phyloP scores from a whole-genome alignment of 2,888 invertebrate genomes.

The Pollenia angustigena region DNA sequence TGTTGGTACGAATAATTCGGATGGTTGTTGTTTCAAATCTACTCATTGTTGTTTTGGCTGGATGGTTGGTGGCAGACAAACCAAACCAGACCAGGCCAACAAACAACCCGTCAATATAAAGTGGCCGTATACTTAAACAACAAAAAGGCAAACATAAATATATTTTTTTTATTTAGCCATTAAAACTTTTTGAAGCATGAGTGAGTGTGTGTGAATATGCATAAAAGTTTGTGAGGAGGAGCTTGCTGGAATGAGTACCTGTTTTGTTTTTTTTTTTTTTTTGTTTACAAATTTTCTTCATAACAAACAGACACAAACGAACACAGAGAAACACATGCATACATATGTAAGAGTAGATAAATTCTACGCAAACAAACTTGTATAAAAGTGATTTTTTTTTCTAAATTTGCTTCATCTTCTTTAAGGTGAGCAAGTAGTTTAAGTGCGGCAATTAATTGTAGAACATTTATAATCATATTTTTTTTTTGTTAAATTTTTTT shows the following conservation, averaged over 20 bases:
- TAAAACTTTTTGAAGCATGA: conserved; percentile 37
- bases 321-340: neutral
- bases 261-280: conserved; percentile 46
- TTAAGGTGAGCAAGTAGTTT: conserved; percentile 69
- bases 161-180: conserved; percentile 49
- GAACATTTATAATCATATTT: conserved; percentile 66
- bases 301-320: conserved; percentile 4
- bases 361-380: neutral
- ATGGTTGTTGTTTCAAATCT: conserved; percentile 40
- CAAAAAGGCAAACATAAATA: conserved; percentile 1
- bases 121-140: conserved; percentile 51
- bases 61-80: conserved; percentile 43
- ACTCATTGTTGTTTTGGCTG: conserved; percentile 60
- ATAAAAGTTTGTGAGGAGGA: conserved; percentile 65
- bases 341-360: neutral
- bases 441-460: conserved; percentile 72
- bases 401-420: conserved; percentile 32
- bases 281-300: conserved; percentile 57
- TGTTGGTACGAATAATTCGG: conserved; percentile 51
- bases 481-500: conserved; percentile 29
- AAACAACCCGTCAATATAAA: conserved; percentile 53
- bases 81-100: conserved; percentile 46
- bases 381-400: conserved; percentile 36
- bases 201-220: conserved; percentile 12
- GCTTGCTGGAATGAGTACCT: conserved; percentile 69